Percentiles rank a stretch among this genome's conserved stretches.
These are phyloP conservation scores for Ophioninae sp. DNA, from an alignment of 2,888 invertebrate species.

Conservation along the genomic window DNA sequence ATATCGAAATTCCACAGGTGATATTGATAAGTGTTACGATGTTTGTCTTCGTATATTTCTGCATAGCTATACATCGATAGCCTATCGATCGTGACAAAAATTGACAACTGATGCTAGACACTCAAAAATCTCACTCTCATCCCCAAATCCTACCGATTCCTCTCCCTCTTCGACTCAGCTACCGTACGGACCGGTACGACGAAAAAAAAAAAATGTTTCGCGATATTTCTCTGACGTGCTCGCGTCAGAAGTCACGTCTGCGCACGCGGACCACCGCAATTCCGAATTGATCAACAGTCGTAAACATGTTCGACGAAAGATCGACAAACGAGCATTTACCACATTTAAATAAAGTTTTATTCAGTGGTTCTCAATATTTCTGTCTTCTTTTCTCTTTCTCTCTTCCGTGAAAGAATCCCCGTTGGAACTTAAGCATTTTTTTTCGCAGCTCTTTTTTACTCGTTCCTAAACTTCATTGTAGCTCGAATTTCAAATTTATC, in stretches of 20 bases:
- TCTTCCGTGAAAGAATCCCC: background rate
- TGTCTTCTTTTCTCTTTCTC: background rate
- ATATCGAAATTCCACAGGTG: conserved; percentile 40
- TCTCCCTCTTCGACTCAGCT: background rate
- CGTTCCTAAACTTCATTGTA: background rate
- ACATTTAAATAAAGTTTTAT: background rate
- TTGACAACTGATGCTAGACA: conserved; percentile 27
- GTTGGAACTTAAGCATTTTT: too few species aligned
- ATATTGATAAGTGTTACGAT: conserved; percentile 42
- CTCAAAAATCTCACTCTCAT: conserved; percentile 17
- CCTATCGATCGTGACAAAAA: background rate
- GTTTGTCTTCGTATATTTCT: background rate
- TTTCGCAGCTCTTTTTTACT: background rate
- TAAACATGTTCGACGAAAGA: conserved; percentile 41
- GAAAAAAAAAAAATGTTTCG: conserved; percentile 5
- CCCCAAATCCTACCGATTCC: too few species aligned
- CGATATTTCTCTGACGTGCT: conserved; percentile 10
- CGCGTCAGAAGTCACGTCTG: conserved; percentile 29
- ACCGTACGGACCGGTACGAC: conserved; percentile 42
- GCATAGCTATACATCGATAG: background rate
- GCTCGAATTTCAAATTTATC: background rate
- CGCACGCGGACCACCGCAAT: conserved; percentile 28
- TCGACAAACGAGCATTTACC: conserved; percentile 27
- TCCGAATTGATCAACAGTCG: conserved; percentile 37
- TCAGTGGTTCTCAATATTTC: background rate